Evolutionary conservation across 2,797 vertebrate species (phyloP), one percentile per base, ranked within the genome.

Genomic region (Intellagama lesueurii): DNA sequence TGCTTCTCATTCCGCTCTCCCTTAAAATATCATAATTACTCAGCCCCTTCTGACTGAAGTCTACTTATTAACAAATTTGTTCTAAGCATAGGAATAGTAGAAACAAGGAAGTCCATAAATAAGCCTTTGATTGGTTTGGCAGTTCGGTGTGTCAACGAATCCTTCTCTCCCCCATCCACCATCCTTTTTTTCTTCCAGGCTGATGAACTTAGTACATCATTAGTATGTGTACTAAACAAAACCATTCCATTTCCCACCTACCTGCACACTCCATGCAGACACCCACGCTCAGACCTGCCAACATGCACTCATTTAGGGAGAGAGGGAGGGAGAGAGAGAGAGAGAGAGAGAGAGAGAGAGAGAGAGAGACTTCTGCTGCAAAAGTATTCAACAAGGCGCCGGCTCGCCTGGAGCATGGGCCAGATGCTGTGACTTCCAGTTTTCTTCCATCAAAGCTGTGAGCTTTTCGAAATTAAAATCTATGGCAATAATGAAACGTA

Each of bases 401-500:
- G 94, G 88, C 88, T 94, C 80, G 97, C 97, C 96, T 96, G 94
- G 92, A 97, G 97, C 96, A 95, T 89, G 93, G 96, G 95, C 96
- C 97, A 97, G 97, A 97, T 97, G 97, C 96, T 96, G 96, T 95
- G 94, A 96, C 96, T 97, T 96, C 94, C 96, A 96, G 95, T 95
- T 97, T 97, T 95, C 96, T 96, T 96, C 97, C 96, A 97, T 97
- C 97, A 97, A 98, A 99, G 98, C 97, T 93, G 96, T 97, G 97
- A 96, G 96, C 97, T 97, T 98, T 64, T 98, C 97, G 95, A 98
- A 98, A 98, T 98, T 98, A 98, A 98, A 98, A 98, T 98, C 97
- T 98, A 98, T 98, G 97, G 98, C 97, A 98, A 98, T 98, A 98
- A 97, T 97, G 97, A 97, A 97, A 98, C 98, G 98, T 98, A 98